Evolutionary conservation across 2,113 vertebrate genomes (phyloP).

Genomic region (Gila orcuttii): DNA sequence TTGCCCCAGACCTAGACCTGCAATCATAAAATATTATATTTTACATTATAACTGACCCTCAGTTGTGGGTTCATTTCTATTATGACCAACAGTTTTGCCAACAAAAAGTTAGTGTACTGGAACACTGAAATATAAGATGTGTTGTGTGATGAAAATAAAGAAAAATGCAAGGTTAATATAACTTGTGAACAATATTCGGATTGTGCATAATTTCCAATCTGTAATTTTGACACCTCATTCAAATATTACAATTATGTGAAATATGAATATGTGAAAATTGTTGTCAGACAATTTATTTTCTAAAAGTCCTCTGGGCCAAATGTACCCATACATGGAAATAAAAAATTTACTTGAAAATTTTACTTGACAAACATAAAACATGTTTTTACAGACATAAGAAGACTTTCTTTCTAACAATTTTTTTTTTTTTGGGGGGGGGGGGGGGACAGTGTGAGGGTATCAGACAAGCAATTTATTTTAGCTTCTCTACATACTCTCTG

Average conservation of each 20-base stretch:
- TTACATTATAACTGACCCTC: neutral
- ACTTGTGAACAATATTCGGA: neutral
- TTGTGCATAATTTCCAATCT: neutral
- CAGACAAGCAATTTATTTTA: slow-evolving; percentile 16
- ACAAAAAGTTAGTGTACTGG: neutral
- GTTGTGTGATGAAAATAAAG: neutral
- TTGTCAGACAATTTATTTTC: neutral
- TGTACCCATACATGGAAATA: neutral
- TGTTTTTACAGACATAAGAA: neutral
- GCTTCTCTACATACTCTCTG: neutral
- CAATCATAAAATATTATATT: neutral
- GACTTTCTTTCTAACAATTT: neutral
- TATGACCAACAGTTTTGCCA: neutral
- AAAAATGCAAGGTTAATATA: neutral
- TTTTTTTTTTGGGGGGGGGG: too few species aligned
- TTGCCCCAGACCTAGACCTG: neutral
- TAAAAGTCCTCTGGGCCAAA: neutral
- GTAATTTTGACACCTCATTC: neutral
- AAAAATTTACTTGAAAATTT: too few species aligned
- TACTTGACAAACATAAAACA: neutral
- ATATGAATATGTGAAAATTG: neutral
- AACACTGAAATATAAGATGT: neutral
- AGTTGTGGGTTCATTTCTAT: neutral
- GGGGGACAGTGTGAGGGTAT: neutral
- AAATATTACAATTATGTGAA: too few species aligned